Evolutionary conservation across 2,797 vertebrate species (phyloP).

Genomic region (Galagoides demidoff): DNA sequence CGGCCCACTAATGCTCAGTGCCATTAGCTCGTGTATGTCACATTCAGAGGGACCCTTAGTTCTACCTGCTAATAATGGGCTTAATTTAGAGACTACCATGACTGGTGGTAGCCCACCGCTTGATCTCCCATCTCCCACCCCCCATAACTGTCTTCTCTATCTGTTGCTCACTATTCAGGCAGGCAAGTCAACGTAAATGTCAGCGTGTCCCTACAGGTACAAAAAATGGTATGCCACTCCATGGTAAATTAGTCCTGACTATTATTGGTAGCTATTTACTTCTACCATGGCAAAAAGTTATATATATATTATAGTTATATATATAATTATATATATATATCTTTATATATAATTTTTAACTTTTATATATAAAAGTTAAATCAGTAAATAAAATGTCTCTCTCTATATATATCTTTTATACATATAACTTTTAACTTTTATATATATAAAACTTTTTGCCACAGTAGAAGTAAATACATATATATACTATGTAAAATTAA

Average conservation of each 20-base stretch:
- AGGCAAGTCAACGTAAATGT: not conserved
- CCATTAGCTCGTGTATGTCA: not conserved
- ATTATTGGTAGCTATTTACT: not conserved
- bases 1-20: not conserved
- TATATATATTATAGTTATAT: not conserved
- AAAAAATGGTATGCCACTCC: not conserved
- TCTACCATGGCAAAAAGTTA: constrained; percentile 46
- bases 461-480: too few relatives aligned
- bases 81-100: not conserved
- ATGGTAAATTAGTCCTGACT: constrained; percentile 7
- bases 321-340: too few relatives aligned
- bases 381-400: too few relatives aligned
- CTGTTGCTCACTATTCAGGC: not conserved
- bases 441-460: too few relatives aligned
- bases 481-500: too few relatives aligned
- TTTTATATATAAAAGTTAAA: too few relatives aligned
- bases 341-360: too few relatives aligned
- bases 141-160: not conserved
- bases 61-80: not conserved
- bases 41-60: not conserved
- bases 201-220: not conserved
- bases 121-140: not conserved
- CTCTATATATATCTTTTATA: too few relatives aligned
- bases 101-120: not conserved
- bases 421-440: too few relatives aligned